Conservation (phyloP, 2,113 vertebrate species). For the Eptesicus fuscus region DNA sequence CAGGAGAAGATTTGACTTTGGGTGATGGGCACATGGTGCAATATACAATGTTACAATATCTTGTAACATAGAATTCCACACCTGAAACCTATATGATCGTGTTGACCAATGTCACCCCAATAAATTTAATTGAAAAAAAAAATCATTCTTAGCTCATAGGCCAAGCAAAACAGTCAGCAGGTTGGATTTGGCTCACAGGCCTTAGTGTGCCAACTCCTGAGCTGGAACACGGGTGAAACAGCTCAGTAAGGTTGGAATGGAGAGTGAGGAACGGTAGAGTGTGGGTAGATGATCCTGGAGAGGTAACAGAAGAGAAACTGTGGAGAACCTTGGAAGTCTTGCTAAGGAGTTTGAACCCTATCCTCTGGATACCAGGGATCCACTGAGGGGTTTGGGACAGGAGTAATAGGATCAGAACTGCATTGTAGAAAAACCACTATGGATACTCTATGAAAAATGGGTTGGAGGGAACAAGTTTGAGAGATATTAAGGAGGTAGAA, state of each 20-base stretch:
- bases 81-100: too few relatives aligned
- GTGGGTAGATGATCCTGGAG: neutral
- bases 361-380: neutral
- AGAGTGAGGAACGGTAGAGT: neutral
- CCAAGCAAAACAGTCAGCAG: neutral
- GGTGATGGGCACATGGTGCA: too few relatives aligned
- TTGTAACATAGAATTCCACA: too few relatives aligned
- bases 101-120: too few relatives aligned
- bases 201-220: neutral
- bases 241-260: neutral
- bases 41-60: too few relatives aligned
- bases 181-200: neutral
- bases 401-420: neutral
- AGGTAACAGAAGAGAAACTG: neutral
- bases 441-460: neutral
- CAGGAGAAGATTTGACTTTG: too few relatives aligned
- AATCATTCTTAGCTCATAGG: neutral
- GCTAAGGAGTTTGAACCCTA: neutral
- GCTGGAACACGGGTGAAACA: neutral
- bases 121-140: neutral
- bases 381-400: neutral
- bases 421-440: neutral
- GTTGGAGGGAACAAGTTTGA: neutral
- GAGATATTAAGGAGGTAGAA: neutral
- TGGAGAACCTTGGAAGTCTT: neutral